Percentiles rank a stretch among this genome's conserved stretches.
phyloP scores from a whole-genome alignment of 2,113 vertebrate species.

The Triplophysa rosa region DNA sequence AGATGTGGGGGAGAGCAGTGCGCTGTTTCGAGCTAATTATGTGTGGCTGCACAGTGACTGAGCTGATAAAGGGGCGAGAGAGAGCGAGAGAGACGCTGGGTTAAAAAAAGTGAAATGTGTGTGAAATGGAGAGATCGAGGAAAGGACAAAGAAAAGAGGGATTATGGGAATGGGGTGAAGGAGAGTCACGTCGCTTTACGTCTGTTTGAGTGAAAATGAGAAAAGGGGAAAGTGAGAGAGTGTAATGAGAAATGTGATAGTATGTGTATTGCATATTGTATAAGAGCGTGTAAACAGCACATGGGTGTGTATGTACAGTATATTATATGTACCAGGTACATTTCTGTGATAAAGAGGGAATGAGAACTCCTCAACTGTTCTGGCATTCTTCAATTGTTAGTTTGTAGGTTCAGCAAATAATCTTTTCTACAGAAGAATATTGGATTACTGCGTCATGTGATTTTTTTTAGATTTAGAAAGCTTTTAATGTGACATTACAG shows the following conservation, averaged over 20 bases:
- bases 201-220: slow-evolving; percentile 4
- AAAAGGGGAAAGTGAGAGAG: neutral
- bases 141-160: slow-evolving; percentile 18
- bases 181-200: neutral
- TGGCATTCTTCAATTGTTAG: too few relatives aligned
- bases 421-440: too few relatives aligned
- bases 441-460: too few relatives aligned
- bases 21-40: slow-evolving; percentile 80
- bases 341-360: too few relatives aligned
- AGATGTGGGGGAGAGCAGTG: slow-evolving; percentile 78
- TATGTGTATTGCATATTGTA: neutral
- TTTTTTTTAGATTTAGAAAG: too few relatives aligned
- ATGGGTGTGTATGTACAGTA: too few relatives aligned
- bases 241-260: slow-evolving; percentile 12
- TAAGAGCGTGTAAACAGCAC: too few relatives aligned
- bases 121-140: slow-evolving; percentile 8
- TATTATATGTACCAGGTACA: too few relatives aligned
- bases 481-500: too few relatives aligned
- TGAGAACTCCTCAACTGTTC: too few relatives aligned
- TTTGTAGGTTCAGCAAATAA: too few relatives aligned
- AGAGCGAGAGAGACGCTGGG: slow-evolving; percentile 23
- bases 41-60: slow-evolving; percentile 72
- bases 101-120: slow-evolving; percentile 48
- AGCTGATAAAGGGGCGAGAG: slow-evolving; percentile 62
- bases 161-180: neutral